These are phyloP conservation scores for Julus scandinavius DNA, from an alignment of 2,888 invertebrate species.

Conservation along the genomic window DNA sequence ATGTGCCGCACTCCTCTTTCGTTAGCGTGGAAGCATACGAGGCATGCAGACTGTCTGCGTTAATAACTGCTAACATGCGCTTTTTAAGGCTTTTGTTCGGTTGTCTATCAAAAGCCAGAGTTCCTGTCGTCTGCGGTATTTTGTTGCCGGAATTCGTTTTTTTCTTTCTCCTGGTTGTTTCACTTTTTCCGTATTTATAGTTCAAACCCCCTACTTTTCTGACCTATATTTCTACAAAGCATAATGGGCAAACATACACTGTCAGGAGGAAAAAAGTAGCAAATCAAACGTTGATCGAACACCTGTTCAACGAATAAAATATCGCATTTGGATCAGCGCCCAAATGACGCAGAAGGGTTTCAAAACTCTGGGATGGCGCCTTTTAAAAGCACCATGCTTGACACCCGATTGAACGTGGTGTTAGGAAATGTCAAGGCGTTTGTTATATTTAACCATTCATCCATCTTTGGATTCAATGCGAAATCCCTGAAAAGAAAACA, in stretches of 20 bases:
- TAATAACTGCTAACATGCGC: background rate
- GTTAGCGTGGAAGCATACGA: background rate
- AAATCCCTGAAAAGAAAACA: background rate
- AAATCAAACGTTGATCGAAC: background rate
- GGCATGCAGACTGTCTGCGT: background rate
- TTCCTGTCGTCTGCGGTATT: background rate
- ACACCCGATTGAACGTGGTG: background rate
- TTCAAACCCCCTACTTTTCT: conserved; percentile 6
- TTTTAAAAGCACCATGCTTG: background rate
- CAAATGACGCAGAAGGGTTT: background rate
- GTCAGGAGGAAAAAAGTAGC: background rate
- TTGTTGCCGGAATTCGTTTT: background rate
- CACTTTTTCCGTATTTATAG: background rate
- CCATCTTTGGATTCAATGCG: background rate
- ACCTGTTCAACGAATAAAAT: background rate
- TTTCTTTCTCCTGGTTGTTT: background rate
- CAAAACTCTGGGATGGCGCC: background rate
- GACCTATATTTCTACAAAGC: background rate
- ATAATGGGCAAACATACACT: background rate
- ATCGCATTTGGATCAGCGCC: background rate
- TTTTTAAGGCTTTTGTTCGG: background rate
- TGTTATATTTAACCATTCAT: conserved; percentile 20
- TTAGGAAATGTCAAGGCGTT: background rate
- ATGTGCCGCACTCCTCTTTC: background rate
- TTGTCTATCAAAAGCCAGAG: background rate